Percentiles rank a stretch among this genome's conserved stretches.
Conservation (phyloP, 1,140 invertebrate genomes). For the Ceratina japonica region DNA sequence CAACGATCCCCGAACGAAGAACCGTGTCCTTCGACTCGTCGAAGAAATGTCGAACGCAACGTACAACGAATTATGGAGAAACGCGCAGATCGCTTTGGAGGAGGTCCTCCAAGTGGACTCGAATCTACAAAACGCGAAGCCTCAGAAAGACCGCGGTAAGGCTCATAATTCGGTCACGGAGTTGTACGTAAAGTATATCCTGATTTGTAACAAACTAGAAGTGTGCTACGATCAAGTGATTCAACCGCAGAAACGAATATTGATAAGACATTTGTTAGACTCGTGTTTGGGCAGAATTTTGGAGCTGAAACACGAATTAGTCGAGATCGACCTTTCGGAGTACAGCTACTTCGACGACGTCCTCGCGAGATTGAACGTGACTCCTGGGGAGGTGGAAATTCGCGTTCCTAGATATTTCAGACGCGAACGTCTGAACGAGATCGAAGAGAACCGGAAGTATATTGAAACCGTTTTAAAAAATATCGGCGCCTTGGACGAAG, state of each 20-base stretch:
- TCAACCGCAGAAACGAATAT: constrained; percentile 93
- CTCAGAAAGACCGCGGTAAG: constrained; percentile 82
- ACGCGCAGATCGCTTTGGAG: constrained; percentile 83
- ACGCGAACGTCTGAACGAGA: constrained; percentile 83
- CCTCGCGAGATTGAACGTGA: constrained; percentile 80
- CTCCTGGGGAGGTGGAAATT: constrained; percentile 84
- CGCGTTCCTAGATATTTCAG: constrained; percentile 85
- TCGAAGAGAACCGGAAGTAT: constrained; percentile 81
- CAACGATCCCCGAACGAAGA: constrained; percentile 2
- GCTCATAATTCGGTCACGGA: constrained; percentile 81
- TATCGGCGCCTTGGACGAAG: constrained; percentile 84
- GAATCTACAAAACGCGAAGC: constrained; percentile 82
- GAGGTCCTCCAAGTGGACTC: constrained; percentile 84
- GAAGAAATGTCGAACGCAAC: constrained; percentile 70
- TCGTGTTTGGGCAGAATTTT: constrained; percentile 88
- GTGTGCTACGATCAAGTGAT: constrained; percentile 93
- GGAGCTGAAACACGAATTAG: constrained; percentile 91
- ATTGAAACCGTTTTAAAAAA: constrained; percentile 84
- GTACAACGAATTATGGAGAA: constrained; percentile 85
- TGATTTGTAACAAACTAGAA: constrained; percentile 87
- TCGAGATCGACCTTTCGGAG: constrained; percentile 91
- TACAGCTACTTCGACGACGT: constrained; percentile 92
- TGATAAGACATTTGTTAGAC: constrained; percentile 90
- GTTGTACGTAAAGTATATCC: constrained; percentile 89
- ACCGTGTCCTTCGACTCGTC: neutral